Conservation (phyloP, 2,113 vertebrate species). For the Nyctibius bracteatus region DNA sequence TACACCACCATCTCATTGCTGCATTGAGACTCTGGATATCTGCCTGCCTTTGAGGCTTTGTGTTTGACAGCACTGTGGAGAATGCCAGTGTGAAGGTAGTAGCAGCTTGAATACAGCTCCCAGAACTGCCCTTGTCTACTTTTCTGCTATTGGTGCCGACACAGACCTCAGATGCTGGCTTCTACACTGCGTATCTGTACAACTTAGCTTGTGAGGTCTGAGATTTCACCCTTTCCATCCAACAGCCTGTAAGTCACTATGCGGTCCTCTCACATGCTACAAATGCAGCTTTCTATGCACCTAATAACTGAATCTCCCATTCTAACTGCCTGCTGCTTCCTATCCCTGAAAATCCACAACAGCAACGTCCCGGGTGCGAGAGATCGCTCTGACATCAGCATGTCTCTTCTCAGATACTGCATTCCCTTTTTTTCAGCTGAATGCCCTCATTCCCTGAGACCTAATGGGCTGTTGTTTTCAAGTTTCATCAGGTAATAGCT, state of each 20-base stretch:
- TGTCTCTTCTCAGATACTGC: not conserved
- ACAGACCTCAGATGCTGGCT: not conserved
- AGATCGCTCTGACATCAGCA: not conserved
- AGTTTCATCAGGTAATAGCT: not conserved
- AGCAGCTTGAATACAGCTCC: not conserved
- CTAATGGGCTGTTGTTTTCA: not conserved
- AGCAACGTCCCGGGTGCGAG: not conserved
- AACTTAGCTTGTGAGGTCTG: not conserved
- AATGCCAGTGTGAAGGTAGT: not conserved
- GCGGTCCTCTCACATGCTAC: not conserved
- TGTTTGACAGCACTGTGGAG: not conserved
- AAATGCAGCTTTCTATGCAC: not conserved
- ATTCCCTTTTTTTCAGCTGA: not conserved
- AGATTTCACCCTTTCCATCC: not conserved
- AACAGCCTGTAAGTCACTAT: not conserved
- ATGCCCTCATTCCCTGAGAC: not conserved
- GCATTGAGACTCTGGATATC: not conserved
- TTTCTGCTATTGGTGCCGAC: not conserved
- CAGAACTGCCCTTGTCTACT: not conserved
- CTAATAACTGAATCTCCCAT: not conserved
- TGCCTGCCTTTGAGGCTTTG: not conserved
- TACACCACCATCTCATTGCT: not conserved
- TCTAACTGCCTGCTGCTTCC: not conserved
- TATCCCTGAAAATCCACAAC: not conserved
- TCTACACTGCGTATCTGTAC: not conserved